Evolutionary conservation across 2,113 vertebrate species (phyloP).

Genomic region (Turnix velox): DNA sequence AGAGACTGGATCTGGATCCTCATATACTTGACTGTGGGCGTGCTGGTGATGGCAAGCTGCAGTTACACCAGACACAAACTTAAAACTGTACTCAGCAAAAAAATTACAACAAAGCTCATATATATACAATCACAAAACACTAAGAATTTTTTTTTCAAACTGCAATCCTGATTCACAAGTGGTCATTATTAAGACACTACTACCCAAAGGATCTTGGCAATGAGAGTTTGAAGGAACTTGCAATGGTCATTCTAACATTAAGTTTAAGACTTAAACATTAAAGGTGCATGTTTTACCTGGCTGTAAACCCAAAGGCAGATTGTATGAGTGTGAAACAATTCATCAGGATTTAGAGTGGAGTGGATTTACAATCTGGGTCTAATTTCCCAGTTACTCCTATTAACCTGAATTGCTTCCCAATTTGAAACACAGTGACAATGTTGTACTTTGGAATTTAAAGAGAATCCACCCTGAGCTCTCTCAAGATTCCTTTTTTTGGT

Average conservation of each 20-base stretch:
- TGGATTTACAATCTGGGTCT: not conserved
- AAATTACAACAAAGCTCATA: not conserved
- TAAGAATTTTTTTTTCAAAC: not conserved
- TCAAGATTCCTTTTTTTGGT: not conserved
- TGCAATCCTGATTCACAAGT: not conserved
- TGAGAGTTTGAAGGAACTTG: not conserved
- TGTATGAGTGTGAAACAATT: not conserved
- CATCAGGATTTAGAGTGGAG: not conserved
- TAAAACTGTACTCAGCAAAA: not conserved
- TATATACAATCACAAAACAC: not conserved
- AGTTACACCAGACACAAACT: not conserved
- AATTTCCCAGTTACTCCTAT: not conserved
- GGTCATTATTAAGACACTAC: not conserved
- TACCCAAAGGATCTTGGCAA: not conserved
- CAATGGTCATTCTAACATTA: not conserved
- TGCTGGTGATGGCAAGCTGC: conserved; percentile 62
- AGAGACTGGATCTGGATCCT: conserved; percentile 55
- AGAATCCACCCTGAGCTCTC: not conserved
- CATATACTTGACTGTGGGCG: not conserved
- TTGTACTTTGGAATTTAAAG: not conserved
- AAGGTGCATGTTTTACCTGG: not conserved
- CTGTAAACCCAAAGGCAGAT: not conserved
- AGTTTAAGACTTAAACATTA: not conserved
- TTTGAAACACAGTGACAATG: not conserved
- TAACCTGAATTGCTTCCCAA: not conserved